Evolutionary conservation across 2,113 vertebrate genomes (phyloP), one percentile per base, ranked within the genome.

Genomic region (Climacteris rufus): DNA sequence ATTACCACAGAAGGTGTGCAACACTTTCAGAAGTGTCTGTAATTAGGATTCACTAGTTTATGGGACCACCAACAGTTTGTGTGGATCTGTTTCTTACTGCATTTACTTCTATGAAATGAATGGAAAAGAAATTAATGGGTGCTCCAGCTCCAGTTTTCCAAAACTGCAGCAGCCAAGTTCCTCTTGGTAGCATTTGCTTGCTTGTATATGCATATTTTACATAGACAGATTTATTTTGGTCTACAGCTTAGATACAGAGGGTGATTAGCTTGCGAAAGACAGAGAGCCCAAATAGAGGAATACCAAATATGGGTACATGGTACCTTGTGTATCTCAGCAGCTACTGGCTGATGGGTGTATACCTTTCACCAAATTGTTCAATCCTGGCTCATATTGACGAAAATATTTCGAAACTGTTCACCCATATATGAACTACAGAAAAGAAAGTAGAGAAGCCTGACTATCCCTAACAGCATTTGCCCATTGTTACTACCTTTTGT

Each of bases 301-400:
- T 53, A 68, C 5, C 16, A 49, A 49, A 85, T 44, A 61, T 1
- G 61, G 25, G 24, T 9, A 27, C 2, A 1, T 53, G 11, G 13
- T 45, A 68, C 33, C 31, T 82, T 21, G 19, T 30, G 8, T 25
- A 22, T 65, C 23, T 84, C 15, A 9, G 50, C 39, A 70, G 13
- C 61, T 70, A 19, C 47, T 54, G 20, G 35, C 14, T 1, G 1
- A 8, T 52, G 28, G 53, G 4, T 5, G 1, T 16, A 25, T 2
- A 8, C 9, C 42, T 75, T 64, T 72, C 37, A 71, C 24, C 15
- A 60, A 52, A 59, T 14, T 49, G 27, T 71, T 80, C 44, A 63
- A 3, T 64, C 35, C 20, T 64, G 39, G 42, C 22, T 83, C 35
- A 37, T 15, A 27, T 19, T 64, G 54, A 69, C 21, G 47, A 47